Conservation (phyloP, 2,888 invertebrate genomes). For the Melieria crassipennis region DNA sequence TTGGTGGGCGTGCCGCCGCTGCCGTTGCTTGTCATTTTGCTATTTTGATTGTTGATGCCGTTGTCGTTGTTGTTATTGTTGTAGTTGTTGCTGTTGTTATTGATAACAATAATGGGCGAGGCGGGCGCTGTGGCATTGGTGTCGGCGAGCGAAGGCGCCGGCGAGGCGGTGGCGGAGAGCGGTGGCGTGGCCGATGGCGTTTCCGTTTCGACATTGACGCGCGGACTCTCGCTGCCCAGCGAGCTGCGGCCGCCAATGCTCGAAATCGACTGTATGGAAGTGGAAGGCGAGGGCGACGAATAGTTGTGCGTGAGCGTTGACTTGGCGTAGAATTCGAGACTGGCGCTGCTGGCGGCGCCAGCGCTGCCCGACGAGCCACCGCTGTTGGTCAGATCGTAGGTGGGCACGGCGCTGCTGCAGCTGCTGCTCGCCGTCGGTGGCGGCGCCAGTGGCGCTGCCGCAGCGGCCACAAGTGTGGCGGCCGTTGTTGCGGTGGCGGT, state of each 20-base stretch:
- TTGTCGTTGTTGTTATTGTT: conserved; percentile 34
- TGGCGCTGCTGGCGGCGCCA: conserved; percentile 41
- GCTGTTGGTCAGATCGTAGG: conserved; percentile 47
- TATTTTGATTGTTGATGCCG: conserved; percentile 35
- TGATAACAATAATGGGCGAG: conserved; percentile 38
- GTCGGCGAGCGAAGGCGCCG: conserved; percentile 56
- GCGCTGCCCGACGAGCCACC: conserved; percentile 46
- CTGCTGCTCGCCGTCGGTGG: neutral
- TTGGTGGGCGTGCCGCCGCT: conserved; percentile 23
- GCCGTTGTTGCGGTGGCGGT: conserved; percentile 28
- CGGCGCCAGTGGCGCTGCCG: conserved; percentile 1
- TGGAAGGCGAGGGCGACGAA: conserved; percentile 63
- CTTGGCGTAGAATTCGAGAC: conserved; percentile 48
- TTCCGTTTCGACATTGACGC: conserved; percentile 64
- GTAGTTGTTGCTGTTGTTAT: conserved; percentile 41
- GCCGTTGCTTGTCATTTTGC: conserved; percentile 27
- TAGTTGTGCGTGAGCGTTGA: conserved; percentile 50
- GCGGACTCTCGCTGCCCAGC: conserved; percentile 61
- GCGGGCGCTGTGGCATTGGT: conserved; percentile 41
- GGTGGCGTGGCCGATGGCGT: conserved; percentile 63
- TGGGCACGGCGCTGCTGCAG: conserved; percentile 36
- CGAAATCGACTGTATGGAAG: conserved; percentile 65
- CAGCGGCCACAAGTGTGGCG: conserved; percentile 23
- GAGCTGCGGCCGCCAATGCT: conserved; percentile 63
- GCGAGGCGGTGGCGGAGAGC: conserved; percentile 53